These are phyloP conservation scores for Cybosia mesomella DNA, from an alignment of 2,888 invertebrate genomes.

Conservation along the genomic window DNA sequence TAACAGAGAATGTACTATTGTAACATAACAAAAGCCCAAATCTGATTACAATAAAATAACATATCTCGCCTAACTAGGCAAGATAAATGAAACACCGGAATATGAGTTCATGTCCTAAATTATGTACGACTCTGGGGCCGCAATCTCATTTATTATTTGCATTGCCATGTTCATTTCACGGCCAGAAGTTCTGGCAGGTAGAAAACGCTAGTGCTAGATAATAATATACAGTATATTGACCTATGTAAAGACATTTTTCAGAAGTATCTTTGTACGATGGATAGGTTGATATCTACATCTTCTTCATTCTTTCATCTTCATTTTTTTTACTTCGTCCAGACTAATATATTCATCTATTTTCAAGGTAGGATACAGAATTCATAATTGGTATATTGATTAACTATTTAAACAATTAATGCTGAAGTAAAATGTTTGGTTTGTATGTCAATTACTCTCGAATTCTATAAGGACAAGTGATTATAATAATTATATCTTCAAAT, in stretches of 20 bases:
- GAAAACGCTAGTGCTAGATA: slow-evolving; percentile 29
- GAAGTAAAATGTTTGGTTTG: too few species aligned
- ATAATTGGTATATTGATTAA: neutral
- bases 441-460: too few species aligned
- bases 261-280: too few species aligned
- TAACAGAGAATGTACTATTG: too few species aligned
- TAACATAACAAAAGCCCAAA: slow-evolving; percentile 4
- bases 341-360: too few species aligned
- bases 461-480: too few species aligned
- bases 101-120: slow-evolving; percentile 56
- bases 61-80: slow-evolving; percentile 24
- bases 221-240: neutral
- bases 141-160: slow-evolving; percentile 65
- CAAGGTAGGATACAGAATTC: too few species aligned
- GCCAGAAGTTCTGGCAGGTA: slow-evolving; percentile 30
- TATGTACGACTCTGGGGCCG: slow-evolving; percentile 58
- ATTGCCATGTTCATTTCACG: slow-evolving; percentile 47
- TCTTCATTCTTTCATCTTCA: too few species aligned
- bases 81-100: slow-evolving; percentile 40
- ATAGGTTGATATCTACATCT: too few species aligned
- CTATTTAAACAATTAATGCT: too few species aligned
- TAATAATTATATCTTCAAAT: too few species aligned
- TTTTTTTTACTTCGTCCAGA: neutral
- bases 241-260: too few species aligned
- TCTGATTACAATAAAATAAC: slow-evolving; percentile 22